phyloP scores from a whole-genome alignment of 2,797 vertebrate genomes.

The Anabas testudineus region DNA sequence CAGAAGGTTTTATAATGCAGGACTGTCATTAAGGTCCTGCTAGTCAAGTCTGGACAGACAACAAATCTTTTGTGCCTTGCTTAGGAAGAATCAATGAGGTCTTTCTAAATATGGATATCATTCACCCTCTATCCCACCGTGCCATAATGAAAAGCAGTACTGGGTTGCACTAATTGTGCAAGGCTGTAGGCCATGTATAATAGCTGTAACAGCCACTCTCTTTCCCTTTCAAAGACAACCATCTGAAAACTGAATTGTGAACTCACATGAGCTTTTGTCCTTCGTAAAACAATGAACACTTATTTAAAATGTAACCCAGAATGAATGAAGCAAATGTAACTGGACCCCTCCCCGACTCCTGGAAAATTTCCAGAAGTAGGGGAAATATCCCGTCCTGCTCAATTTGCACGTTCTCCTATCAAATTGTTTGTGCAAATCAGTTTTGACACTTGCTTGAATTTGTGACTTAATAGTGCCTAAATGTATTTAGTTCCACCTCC shows the following conservation, averaged over 20 bases:
- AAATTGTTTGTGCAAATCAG: slow-evolving; percentile 42
- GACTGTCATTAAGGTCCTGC: slow-evolving; percentile 50
- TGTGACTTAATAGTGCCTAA: slow-evolving; percentile 38
- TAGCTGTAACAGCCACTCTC: slow-evolving; percentile 43
- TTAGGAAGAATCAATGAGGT: slow-evolving; percentile 73
- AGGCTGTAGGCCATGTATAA: slow-evolving; percentile 51
- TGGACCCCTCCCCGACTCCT: not conserved
- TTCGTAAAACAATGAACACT: slow-evolving; percentile 11
- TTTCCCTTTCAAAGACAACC: slow-evolving; percentile 38
- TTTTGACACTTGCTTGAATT: slow-evolving; percentile 51
- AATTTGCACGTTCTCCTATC: slow-evolving; percentile 33
- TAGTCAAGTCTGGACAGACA: slow-evolving; percentile 67
- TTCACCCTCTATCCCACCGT: slow-evolving; percentile 50
- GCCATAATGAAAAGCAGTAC: slow-evolving; percentile 73
- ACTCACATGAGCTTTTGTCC: slow-evolving; percentile 11
- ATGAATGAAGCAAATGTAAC: slow-evolving; percentile 3
- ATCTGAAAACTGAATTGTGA: slow-evolving; percentile 17
- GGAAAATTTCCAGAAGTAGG: not conserved
- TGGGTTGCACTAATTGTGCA: slow-evolving; percentile 69
- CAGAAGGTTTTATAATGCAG: slow-evolving; percentile 48
- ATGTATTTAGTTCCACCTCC: slow-evolving; percentile 53
- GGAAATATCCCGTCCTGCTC: too few species aligned
- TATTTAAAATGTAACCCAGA: not conserved
- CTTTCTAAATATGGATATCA: slow-evolving; percentile 75
- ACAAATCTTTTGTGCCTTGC: slow-evolving; percentile 70